Evolutionary conservation across 2,888 invertebrate species (phyloP), one percentile per base, ranked within the genome.

Genomic region (Thalpophila matura): DNA sequence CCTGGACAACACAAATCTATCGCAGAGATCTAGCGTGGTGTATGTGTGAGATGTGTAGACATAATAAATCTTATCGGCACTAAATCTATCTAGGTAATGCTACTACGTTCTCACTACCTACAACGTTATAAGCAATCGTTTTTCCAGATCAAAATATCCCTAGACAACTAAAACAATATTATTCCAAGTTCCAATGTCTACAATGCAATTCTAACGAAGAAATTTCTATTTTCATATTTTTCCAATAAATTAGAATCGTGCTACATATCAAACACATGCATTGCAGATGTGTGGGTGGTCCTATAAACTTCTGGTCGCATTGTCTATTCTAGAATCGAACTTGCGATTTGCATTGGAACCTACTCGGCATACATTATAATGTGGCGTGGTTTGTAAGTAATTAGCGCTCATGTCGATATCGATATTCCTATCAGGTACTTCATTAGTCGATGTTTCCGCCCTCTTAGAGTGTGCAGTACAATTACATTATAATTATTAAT

Each of bases 321-420:
- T 94, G 93, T 91, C 92, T 94, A 95, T 95, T 94, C 94, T 89
- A 89, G 91, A 87, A 93, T 92, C 93, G 94, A 93, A 93, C 93
- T 92, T 89, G 91, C 90, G 89, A 94, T 95, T 95, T 94, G 92
- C 95, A 94, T 94, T 89, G 89, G 89, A 88, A 90, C 89, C 90
- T 85, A 92, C 90, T 89, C 86, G 83, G 93, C 92, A 93, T 93
- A 93, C 87, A 93, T 94, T 92, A 93, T 89, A 87, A 86, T 83
- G 85, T 83, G 85, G 87, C 86, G 86, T 86, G 83, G 85, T 86
- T 84, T 86, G 86, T 90, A 89, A 90, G 87, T 93, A 93, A 94
- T 94, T 93, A 93, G 91, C 86, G 86, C 86, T 82, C 81, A 87
- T 85, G 84, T 89, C 87, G 89, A 89, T 92, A 93, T 91, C 91